Base-by-base conservation (phyloP, 1,140 invertebrate species). In the Euwallacea fornicatus region DNA sequence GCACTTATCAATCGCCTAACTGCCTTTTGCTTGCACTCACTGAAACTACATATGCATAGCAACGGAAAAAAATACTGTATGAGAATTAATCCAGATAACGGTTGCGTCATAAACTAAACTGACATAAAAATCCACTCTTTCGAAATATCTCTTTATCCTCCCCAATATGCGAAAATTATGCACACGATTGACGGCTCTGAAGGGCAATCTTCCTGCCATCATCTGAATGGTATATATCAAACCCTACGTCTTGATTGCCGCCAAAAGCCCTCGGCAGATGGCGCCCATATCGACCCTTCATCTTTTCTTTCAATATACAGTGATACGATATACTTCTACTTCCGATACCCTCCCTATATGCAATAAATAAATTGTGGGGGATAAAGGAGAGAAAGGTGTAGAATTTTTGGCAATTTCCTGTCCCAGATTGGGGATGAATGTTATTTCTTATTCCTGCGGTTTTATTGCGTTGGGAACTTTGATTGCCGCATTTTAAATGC, bases 291-390 rank as follows among this genome's bases (percentile, higher is more conserved):
- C 64, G 42, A 16, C 53, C 41, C 64, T 56, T 66, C 33, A 66
- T 56, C 50, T 66, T 66, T 33, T 66, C 54, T 66, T 66, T 66
- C 53, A 66, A 66, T 56, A 66, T 66, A 42, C n/a, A 44, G 41
- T 43, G 53, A 42, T 66, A 56, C 43, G 54, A 58, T 66, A 66
- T 66, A 41, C 64, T 66, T 56, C 42, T 44, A 16, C 42, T 66
- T 66, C 63, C 47, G 13, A 66, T 55, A 41, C 61, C 47, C 33
- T 16, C 54, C 53, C 44, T 33, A 56, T 46, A 64, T 66, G 64
- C 54, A 42, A 66, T 66, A 66, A 56, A 66, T 66, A 66, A 56
- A 66, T 66, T 46, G 46, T 11, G 16, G 16, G 63, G 50, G 63
- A 65, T 65, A 15, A 65, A 65, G 21, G 15, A 47, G 42, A 65